phyloP scores from a whole-genome alignment of 1,140 invertebrate species.

The Temnothorax curvispinosus region DNA sequence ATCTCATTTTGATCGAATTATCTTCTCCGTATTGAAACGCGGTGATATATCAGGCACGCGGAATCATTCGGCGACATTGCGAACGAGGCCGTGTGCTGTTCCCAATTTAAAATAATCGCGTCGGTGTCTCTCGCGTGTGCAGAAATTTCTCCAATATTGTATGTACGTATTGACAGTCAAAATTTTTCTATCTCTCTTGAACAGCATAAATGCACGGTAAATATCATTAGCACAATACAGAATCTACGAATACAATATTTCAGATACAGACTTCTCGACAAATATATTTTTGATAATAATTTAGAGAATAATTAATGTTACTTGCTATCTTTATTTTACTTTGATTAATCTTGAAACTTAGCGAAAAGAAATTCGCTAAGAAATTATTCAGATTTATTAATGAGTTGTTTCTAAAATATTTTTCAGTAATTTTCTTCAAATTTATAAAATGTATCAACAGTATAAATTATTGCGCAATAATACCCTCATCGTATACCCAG shows the following conservation, averaged over 20 bases:
- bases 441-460: neutral
- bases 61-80: slow-evolving; percentile 10
- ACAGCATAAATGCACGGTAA: neutral
- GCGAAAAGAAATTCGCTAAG: neutral
- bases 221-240: neutral
- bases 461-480: slow-evolving; percentile 32
- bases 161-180: neutral
- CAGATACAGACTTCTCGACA: neutral
- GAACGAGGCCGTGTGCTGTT: slow-evolving; percentile 19
- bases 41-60: slow-evolving; percentile 41
- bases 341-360: neutral
- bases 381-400: neutral
- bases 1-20: slow-evolving; percentile 62
- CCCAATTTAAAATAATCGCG: slow-evolving; percentile 28
- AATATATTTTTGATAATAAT: neutral
- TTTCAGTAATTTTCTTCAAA: neutral
- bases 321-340: neutral
- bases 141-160: slow-evolving; percentile 4
- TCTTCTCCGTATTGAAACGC: slow-evolving; percentile 54
- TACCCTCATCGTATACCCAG: neutral
- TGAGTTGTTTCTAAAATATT: neutral
- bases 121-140: neutral
- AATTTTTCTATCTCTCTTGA: neutral
- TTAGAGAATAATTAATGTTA: neutral
- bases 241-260: neutral